These are phyloP conservation scores for Meganola albula DNA, from an alignment of 2,888 invertebrate genomes.

Conservation along the genomic window DNA sequence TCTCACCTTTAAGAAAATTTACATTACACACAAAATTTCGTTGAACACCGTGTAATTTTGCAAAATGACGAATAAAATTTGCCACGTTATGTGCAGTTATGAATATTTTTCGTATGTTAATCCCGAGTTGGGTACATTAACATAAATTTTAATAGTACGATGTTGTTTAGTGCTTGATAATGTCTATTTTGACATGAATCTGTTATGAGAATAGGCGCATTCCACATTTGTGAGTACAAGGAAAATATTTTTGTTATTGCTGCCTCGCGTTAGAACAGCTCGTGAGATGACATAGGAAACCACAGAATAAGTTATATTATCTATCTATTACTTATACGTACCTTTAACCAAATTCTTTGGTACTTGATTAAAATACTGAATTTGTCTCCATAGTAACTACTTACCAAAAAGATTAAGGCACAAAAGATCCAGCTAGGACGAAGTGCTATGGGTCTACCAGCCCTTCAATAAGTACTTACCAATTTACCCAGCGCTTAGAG, in stretches of 20 bases:
- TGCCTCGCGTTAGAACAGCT: too few species aligned
- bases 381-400: too few species aligned
- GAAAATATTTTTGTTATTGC: constrained; percentile 22
- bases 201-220: constrained; percentile 5
- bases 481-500: too few species aligned
- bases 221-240: constrained; percentile 6
- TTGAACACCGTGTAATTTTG: constrained; percentile 24
- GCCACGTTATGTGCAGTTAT: constrained; percentile 21
- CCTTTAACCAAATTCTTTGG: too few species aligned
- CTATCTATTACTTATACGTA: too few species aligned
- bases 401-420: too few species aligned
- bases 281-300: too few species aligned
- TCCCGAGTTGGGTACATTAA: constrained; percentile 18
- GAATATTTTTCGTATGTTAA: constrained; percentile 30
- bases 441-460: too few species aligned
- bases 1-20: constrained; percentile 36
- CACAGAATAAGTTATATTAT: too few species aligned
- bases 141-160: constrained; percentile 21
- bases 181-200: constrained; percentile 9
- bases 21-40: constrained; percentile 30
- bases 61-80: constrained; percentile 28
- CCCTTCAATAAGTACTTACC: too few species aligned
- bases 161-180: constrained; percentile 9
- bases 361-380: too few species aligned
- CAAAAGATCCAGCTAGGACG: too few species aligned